These are phyloP conservation scores for Azorinus chamasolen DNA, from an alignment of 2,888 invertebrate genomes.

Conservation along the genomic window DNA sequence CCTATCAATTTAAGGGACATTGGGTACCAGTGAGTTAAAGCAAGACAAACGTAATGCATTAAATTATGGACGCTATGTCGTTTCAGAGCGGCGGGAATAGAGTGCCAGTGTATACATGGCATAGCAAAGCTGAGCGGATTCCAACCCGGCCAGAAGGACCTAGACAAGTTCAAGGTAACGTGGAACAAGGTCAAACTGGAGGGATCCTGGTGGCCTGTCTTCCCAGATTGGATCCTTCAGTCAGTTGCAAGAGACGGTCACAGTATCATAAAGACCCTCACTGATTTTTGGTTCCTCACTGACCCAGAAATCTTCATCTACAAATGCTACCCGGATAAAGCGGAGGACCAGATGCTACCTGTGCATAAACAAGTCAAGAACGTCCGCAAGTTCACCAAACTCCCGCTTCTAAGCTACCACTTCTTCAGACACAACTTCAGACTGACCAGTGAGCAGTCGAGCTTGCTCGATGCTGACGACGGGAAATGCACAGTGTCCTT, in stretches of 20 bases:
- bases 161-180: slow-evolving; percentile 22
- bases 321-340: slow-evolving; percentile 39
- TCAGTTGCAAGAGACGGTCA: not conserved
- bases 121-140: slow-evolving; percentile 42
- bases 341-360: slow-evolving; percentile 44
- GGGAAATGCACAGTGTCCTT: slow-evolving; percentile 34
- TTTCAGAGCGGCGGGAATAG: slow-evolving; percentile 30
- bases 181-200: slow-evolving; percentile 45
- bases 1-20: no score
- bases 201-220: slow-evolving; percentile 50
- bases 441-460: slow-evolving; percentile 42
- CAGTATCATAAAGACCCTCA: slow-evolving; percentile 4
- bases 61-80: not conserved
- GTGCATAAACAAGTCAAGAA: slow-evolving; percentile 35
- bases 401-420: slow-evolving; percentile 31
- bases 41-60: not conserved
- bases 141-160: slow-evolving; percentile 30
- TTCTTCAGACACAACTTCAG: slow-evolving; percentile 39
- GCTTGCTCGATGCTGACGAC: slow-evolving; percentile 31
- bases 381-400: slow-evolving; percentile 27
- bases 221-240: slow-evolving; percentile 40
- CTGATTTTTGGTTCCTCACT: slow-evolving; percentile 49
- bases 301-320: slow-evolving; percentile 42
- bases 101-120: slow-evolving; percentile 29
- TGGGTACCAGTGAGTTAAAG: not conserved